Evolutionary conservation across 2,113 vertebrate species (phyloP).

Genomic region (Parus major): DNA sequence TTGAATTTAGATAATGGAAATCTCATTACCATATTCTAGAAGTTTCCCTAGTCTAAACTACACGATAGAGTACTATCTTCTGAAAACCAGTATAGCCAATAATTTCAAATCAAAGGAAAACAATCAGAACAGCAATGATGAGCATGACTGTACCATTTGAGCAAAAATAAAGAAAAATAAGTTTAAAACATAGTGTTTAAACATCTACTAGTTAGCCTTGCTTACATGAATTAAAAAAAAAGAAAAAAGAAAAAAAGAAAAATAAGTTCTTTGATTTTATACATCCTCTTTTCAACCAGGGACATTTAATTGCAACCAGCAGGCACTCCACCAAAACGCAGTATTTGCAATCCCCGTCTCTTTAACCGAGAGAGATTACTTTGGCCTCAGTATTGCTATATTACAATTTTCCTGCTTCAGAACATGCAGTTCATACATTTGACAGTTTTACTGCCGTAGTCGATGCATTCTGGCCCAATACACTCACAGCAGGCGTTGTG

Average conservation of each 20-base stretch:
- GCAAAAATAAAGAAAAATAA: slow-evolving; percentile 19
- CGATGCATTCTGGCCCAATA: slow-evolving; percentile 94
- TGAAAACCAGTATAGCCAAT: neutral
- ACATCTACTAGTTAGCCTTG: neutral
- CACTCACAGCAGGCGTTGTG: slow-evolving; percentile 99
- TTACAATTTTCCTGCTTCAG: slow-evolving; percentile 67
- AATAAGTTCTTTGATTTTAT: slow-evolving; percentile 15
- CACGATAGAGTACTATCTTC: neutral
- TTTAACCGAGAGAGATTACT: neutral
- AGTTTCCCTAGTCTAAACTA: slow-evolving; percentile 23
- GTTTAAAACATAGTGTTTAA: neutral
- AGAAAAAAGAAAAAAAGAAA: neutral
- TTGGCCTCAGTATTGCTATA: slow-evolving; percentile 18
- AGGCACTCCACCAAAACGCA: neutral
- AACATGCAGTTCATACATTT: slow-evolving; percentile 98
- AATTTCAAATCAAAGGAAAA: slow-evolving; percentile 27
- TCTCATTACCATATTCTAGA: neutral
- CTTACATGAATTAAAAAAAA: neutral
- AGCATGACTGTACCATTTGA: neutral
- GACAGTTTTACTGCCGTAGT: slow-evolving; percentile 96
- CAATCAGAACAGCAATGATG: neutral
- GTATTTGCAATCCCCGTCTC: neutral
- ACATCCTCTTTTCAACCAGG: slow-evolving; percentile 38
- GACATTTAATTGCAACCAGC: neutral
- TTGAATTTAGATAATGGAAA: neutral